Conservation (phyloP, 2,113 vertebrate genomes). For the Anhinga rufa region DNA sequence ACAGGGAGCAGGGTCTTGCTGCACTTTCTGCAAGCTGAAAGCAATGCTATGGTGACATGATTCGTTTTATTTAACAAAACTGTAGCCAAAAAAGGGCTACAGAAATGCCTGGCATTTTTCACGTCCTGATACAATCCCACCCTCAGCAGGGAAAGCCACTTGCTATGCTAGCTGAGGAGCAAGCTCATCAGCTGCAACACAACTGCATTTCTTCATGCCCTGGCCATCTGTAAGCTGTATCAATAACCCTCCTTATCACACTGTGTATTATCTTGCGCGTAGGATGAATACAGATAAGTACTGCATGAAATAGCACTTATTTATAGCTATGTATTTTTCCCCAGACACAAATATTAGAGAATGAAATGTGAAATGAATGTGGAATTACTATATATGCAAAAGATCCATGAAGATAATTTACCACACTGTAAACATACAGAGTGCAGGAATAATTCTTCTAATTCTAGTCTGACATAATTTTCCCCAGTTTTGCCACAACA, state of each 20-base stretch:
- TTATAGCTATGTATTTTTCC: neutral
- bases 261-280: neutral
- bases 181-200: neutral
- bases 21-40: neutral
- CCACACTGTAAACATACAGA: neutral
- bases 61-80: neutral
- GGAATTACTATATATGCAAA: neutral
- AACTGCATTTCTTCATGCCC: neutral
- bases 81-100: neutral
- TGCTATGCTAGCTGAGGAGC: neutral
- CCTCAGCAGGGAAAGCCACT: neutral
- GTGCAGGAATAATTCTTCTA: neutral
- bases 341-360: neutral
- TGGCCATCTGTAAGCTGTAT: neutral
- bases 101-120: neutral
- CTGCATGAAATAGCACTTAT: neutral
- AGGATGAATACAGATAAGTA: neutral
- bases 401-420: neutral
- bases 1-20: neutral
- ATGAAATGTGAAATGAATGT: neutral
- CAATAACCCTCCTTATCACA: neutral
- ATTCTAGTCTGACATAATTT: neutral
- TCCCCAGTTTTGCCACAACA: neutral
- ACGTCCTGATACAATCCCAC: neutral
- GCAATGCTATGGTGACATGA: neutral